Evolutionary conservation across 2,113 vertebrate genomes (phyloP).

Genomic region (Toxotes jaculatrix): DNA sequence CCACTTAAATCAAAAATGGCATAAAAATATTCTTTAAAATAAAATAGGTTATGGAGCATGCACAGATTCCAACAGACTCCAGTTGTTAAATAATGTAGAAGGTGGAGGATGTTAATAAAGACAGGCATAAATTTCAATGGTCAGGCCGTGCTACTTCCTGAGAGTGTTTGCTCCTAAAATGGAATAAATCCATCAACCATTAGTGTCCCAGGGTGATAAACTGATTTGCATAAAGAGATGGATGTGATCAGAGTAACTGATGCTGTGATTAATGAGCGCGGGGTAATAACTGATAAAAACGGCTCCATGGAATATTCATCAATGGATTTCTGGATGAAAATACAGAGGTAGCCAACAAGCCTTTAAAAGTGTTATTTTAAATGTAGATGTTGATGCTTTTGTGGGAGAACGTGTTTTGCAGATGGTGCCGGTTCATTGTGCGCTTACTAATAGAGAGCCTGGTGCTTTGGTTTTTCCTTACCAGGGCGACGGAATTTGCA

Average conservation of each 20-base stretch:
- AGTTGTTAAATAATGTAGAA: slow-evolving; percentile 24
- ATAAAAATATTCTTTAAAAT: slow-evolving; percentile 4
- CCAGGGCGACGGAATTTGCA: slow-evolving; percentile 66
- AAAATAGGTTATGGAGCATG: neutral
- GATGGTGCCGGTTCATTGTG: slow-evolving; percentile 49
- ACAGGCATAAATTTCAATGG: slow-evolving; percentile 39
- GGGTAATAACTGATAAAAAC: slow-evolving; percentile 23
- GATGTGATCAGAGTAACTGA: slow-evolving; percentile 32
- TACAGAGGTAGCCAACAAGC: neutral
- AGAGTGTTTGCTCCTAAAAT: slow-evolving; percentile 34
- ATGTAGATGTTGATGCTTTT: slow-evolving; percentile 1
- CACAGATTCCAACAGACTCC: neutral
- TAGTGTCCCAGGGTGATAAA: slow-evolving; percentile 38
- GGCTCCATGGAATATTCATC: neutral
- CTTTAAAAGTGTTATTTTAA: slow-evolving; percentile 16
- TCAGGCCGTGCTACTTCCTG: slow-evolving; percentile 18
- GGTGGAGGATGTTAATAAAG: slow-evolving; percentile 28
- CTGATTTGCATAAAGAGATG: slow-evolving; percentile 64
- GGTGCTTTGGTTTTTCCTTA: slow-evolving; percentile 30
- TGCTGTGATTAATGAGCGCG: slow-evolving; percentile 18
- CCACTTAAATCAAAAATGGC: neutral
- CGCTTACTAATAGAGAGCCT: slow-evolving; percentile 43
- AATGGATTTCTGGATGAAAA: neutral
- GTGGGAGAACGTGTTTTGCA: slow-evolving; percentile 30
- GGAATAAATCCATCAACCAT: slow-evolving; percentile 58